A percentile compares a stretch with the other conserved stretches of the same genome.
Conservation (phyloP, 2,797 vertebrate species). For the Naso thynnoides region DNA sequence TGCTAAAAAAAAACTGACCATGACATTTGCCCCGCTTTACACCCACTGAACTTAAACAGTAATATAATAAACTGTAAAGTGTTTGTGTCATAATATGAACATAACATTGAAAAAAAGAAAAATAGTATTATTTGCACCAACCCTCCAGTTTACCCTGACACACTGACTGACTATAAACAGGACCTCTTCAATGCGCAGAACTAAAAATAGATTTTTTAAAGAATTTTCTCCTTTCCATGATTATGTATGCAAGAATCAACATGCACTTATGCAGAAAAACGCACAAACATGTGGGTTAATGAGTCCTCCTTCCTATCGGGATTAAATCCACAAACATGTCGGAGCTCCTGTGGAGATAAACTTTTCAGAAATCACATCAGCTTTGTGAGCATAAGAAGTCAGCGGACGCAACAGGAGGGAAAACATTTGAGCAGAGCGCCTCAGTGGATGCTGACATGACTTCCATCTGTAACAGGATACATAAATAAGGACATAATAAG, state of each 20-base stretch:
- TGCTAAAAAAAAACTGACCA: slow-evolving; percentile 4
- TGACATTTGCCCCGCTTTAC: not conserved
- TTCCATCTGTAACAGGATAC: slow-evolving; percentile 84
- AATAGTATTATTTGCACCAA: not conserved
- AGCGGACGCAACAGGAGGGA: slow-evolving; percentile 42
- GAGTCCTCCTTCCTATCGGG: not conserved
- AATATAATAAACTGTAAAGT: not conserved
- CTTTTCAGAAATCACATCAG: slow-evolving; percentile 19
- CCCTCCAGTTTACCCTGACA: not conserved
- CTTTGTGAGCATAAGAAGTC: slow-evolving; percentile 14
- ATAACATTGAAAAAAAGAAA: not conserved
- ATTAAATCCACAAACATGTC: slow-evolving; percentile 15
- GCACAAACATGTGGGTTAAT: not conserved
- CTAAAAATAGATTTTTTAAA: not conserved
- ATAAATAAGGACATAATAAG: slow-evolving; percentile 82
- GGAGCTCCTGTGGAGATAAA: slow-evolving; percentile 17
- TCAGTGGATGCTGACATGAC: slow-evolving; percentile 72
- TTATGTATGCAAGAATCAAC: not conserved
- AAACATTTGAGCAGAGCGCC: slow-evolving; percentile 67
- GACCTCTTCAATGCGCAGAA: not conserved
- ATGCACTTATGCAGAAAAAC: not conserved
- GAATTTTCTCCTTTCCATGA: not conserved
- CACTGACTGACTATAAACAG: not conserved
- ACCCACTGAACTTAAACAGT: not conserved
- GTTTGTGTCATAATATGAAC: not conserved